Base-by-base conservation (phyloP, 2,113 vertebrate genomes). In the Lepus timidus region DNA sequence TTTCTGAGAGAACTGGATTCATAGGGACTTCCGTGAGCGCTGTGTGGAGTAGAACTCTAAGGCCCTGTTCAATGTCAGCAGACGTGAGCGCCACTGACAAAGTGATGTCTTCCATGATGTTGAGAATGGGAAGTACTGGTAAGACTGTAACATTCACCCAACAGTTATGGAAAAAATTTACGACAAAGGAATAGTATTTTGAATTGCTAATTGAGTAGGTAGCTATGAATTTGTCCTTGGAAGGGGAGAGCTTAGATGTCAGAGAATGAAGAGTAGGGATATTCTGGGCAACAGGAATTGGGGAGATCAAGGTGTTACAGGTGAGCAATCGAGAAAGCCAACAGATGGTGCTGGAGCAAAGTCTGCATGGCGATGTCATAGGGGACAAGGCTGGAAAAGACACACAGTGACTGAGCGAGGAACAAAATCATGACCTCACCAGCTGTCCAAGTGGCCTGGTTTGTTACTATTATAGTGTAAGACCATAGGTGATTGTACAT, bases 231-330 rank as follows among this genome's bases (percentile, higher is more conserved):
- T 85, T 70, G 79, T 1, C 31, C 13, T 73, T 11, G 1, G 12
- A 52, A 74, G 65, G 65, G 44, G 55, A 65, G 10, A 94, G 64
- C 64, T 68, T 92, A 75, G 33, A 9, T 31, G 74, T 29, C n/a
- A 89, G 89, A 89, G 49, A 90, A 67, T 51, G 44, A 65, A 89
- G 44, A 95, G 7, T 33, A 92, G 44, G n/a, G 44, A 71, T 17
- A 10, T 39, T 33, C 44, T 7, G 82, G 23, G 39, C 29, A 62
- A 25, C 3, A 78, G 44, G 49, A 89, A 67, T 25, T 20, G 62
- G 75, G 61, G 91, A 75, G 61, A 73, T 86, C 19, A 70, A 39
- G 39, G 27, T 33, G 1, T 33, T 22, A 51, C 55, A 65, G 12
- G 23, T n/a, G 36, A 52, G 70, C 31, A 74, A 74, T 75, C 14